A percentile compares a stretch with the other conserved stretches of the same genome.
phyloP scores from a whole-genome alignment of 2,797 vertebrate species.

The Alfaro cultratus region DNA sequence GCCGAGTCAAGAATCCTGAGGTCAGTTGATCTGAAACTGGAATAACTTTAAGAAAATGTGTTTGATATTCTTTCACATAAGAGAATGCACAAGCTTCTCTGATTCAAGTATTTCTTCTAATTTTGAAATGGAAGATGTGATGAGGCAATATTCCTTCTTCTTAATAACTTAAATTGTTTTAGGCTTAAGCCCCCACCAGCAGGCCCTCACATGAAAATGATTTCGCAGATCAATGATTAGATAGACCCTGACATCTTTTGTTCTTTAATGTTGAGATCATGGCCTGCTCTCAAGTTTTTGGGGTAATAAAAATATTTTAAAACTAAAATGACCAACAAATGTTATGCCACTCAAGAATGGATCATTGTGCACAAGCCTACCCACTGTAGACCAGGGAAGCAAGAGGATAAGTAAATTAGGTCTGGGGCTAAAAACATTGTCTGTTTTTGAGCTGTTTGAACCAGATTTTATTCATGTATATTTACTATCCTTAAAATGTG shows the following conservation, averaged over 20 bases:
- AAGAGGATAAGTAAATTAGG: background rate
- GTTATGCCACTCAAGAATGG: background rate
- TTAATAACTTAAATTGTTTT: background rate
- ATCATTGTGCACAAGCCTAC: background rate
- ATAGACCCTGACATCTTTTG: background rate
- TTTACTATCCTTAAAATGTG: background rate
- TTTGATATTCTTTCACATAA: background rate
- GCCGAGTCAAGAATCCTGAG: slow-evolving; percentile 92
- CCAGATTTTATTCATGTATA: background rate
- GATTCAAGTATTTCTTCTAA: background rate
- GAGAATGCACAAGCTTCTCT: background rate
- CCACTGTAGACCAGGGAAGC: background rate
- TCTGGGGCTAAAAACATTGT: background rate
- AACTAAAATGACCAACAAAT: background rate
- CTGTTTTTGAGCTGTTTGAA: slow-evolving; percentile 10
- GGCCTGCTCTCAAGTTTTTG: background rate
- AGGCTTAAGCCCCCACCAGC: background rate
- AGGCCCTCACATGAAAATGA: background rate
- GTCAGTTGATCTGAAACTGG: slow-evolving; percentile 72
- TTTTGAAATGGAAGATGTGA: background rate
- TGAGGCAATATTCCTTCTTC: background rate
- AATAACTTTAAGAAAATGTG: background rate
- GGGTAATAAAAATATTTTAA: background rate
- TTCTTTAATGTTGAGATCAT: background rate
- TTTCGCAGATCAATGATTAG: background rate